phyloP scores from a whole-genome alignment of 2,113 vertebrate species.

The Clarias macrocephalus region DNA sequence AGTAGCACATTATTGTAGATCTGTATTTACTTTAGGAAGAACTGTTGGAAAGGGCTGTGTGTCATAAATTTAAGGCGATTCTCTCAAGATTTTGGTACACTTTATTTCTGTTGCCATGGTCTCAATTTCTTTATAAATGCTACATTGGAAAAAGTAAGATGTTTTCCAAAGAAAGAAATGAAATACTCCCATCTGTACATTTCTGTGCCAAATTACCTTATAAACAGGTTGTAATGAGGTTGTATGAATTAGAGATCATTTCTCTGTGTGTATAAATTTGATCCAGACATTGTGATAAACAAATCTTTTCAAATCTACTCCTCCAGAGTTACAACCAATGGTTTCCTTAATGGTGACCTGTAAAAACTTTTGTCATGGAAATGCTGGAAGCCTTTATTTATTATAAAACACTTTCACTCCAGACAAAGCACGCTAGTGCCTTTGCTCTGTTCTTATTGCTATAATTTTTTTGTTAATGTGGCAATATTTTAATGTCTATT shows the following conservation, averaged over 20 bases:
- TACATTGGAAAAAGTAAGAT: background rate
- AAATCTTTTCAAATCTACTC: background rate
- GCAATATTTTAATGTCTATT: constrained; percentile 19
- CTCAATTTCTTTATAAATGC: constrained; percentile 5
- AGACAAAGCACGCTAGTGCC: constrained; percentile 43
- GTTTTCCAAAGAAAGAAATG: background rate
- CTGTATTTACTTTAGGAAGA: background rate
- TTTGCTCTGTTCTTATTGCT: constrained; percentile 42
- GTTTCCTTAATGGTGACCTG: constrained; percentile 1
- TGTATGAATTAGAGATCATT: background rate
- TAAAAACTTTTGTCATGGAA: constrained; percentile 11
- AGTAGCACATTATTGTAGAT: constrained; percentile 16
- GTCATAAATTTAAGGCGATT: constrained; percentile 17
- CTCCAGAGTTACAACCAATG: background rate
- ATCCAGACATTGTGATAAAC: background rate
- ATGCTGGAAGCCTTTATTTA: constrained; percentile 45
- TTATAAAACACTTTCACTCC: constrained; percentile 40
- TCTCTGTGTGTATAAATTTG: background rate
- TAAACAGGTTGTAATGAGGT: background rate
- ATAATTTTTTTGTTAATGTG: constrained; percentile 17
- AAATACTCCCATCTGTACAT: constrained; percentile 17
- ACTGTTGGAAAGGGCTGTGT: constrained; percentile 9
- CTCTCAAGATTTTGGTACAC: background rate
- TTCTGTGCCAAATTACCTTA: constrained; percentile 44
- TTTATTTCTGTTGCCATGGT: background rate